Evolutionary conservation across 2,797 vertebrate genomes (phyloP), one percentile per base, ranked within the genome.

Genomic region (Acomys russatus): DNA sequence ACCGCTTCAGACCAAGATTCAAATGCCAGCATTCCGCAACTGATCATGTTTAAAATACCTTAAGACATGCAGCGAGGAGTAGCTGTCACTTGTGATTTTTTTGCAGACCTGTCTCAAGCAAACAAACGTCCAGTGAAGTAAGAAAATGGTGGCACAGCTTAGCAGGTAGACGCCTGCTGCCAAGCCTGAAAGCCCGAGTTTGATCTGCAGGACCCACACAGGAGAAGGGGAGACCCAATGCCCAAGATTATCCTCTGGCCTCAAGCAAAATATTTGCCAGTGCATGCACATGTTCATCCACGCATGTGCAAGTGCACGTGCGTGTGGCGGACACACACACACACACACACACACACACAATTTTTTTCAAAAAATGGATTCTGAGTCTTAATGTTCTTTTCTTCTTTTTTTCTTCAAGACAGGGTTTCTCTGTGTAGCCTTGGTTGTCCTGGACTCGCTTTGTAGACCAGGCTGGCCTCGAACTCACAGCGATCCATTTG

Each of bases 321-420:
- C 1, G 44, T 44, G 44, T 44, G 44, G 44, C 44, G 44, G 44
- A 14, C 30, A 33, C 66, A 33, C 66, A 33, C 68, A n/a, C n/a
- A 35, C 68, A 71, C 68, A 71, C 33, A 71, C n/a, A 74, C 22
- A 38, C 33, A n/a, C 68, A n/a, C 33, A 38, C 10, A 74, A 74
- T 20, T 6, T 49, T 25, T 44, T 28, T 76, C 25, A 76, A 76
- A 44, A 76, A 76, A 23, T 68, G 44, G 68, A 56, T 91, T 2
- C 70, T 83, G 33, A 54, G 14, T 96, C 79, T 90, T 92, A 86
- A 18, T n/a, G 96, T 95, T 94, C 44, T 44, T 44, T 44, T 44
- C 44, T 44, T 44, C 44, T 44, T 44, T 44, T 44, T 44, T 44
- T 44, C 44, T 44, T 44, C 44, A 44, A 44, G 44, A 44, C 44